Conservation (phyloP, 1,140 invertebrate genomes). For the Andrena cerasifolii region DNA sequence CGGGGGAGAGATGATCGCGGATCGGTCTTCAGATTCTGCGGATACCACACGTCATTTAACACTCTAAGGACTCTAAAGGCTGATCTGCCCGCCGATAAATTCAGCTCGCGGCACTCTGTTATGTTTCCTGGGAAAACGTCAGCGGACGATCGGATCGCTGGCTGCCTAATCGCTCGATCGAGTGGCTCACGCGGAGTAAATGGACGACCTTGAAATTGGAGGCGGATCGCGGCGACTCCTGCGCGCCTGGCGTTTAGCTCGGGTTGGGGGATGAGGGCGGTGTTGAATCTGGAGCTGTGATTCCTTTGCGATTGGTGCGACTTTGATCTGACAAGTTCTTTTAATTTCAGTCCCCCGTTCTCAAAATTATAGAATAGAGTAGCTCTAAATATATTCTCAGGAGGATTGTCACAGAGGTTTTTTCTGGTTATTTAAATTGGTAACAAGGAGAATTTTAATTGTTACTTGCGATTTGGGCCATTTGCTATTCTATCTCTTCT, state of each 20-base stretch:
- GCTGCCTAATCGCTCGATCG: constrained; percentile 35
- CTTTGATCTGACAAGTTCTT: too few relatives aligned
- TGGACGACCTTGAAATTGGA: constrained; percentile 43
- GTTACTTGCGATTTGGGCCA: too few relatives aligned
- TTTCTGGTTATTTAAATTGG: too few relatives aligned
- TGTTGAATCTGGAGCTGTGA: too few relatives aligned
- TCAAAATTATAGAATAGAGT: too few relatives aligned
- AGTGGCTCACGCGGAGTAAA: constrained; percentile 1
- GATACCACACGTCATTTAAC: constrained; percentile 61
- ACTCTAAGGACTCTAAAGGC: constrained; percentile 48
- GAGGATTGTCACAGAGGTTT: too few relatives aligned
- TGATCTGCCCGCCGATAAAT: constrained; percentile 50
- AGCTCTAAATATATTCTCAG: too few relatives aligned
- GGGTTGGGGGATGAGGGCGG: not conserved
- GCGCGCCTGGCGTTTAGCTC: not conserved
- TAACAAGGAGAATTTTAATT: too few relatives aligned
- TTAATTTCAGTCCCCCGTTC: too few relatives aligned
- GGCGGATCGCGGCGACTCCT: not conserved
- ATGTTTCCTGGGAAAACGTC: constrained; percentile 28
- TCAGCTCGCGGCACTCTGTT: constrained; percentile 19
- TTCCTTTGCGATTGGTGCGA: too few relatives aligned
- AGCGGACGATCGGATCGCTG: constrained; percentile 19
- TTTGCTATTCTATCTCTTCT: too few relatives aligned
- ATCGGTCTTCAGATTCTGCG: constrained; percentile 48
- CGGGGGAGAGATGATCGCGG: constrained; percentile 18